Conservation (phyloP, 1,140 invertebrate species). For the Neodiprion pinetum region DNA sequence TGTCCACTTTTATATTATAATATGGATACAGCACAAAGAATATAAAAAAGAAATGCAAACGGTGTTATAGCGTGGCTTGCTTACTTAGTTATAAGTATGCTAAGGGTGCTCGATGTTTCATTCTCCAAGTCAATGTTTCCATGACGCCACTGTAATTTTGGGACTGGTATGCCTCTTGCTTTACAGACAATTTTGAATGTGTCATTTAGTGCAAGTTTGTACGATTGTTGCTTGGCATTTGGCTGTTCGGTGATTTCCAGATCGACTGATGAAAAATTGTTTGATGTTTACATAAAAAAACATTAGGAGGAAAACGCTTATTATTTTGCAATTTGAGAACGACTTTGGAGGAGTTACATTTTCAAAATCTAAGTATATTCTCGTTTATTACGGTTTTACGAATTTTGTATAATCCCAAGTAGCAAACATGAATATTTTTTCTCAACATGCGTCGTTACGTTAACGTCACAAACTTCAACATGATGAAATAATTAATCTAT, state of each 20-base stretch:
- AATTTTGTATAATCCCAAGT: too few relatives aligned
- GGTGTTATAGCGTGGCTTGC: not conserved
- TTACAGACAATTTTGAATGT: slow-evolving; percentile 37
- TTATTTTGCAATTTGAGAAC: too few relatives aligned
- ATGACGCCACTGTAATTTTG: slow-evolving; percentile 47
- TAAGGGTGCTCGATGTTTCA: slow-evolving; percentile 29
- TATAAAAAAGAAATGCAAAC: not conserved
- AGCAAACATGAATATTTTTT: not conserved
- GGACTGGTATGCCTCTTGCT: slow-evolving; percentile 46
- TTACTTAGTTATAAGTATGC: slow-evolving; percentile 37
- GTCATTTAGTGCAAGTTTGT: slow-evolving; percentile 32
- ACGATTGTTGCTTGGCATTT: slow-evolving; percentile 17
- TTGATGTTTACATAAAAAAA: too few relatives aligned
- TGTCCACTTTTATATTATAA: slow-evolving; percentile 13
- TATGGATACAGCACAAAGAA: not conserved
- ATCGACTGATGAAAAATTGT: too few relatives aligned
- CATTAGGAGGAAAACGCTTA: too few relatives aligned
- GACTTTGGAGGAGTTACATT: too few relatives aligned
- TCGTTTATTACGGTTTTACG: too few relatives aligned
- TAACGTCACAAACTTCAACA: not conserved
- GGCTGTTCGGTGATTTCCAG: slow-evolving; percentile 40
- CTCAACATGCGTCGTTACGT: not conserved
- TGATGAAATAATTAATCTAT: not conserved
- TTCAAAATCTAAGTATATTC: too few relatives aligned
- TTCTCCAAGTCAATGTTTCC: slow-evolving; percentile 30